Evolutionary conservation across 2,797 vertebrate genomes (phyloP), one percentile per base, ranked within the genome.

Genomic region (Gymnocypris eckloni): DNA sequence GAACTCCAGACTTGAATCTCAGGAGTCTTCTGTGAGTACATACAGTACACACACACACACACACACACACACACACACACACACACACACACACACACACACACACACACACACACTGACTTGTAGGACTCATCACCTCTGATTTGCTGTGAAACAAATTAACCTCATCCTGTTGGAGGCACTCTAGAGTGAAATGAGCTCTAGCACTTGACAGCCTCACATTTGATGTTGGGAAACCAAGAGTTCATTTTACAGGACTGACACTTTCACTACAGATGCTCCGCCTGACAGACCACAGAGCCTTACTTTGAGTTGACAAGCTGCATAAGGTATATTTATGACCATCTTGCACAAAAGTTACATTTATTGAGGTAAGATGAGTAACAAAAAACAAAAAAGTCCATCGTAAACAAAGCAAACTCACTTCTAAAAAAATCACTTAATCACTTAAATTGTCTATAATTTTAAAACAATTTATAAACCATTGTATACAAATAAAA

Each of bases 171-270:
- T 43, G 39, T 9, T 54, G 77, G 43, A 84, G 75, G 69, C 75
- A 78, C 73, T 37, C 83, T 54, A 77, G n/a, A 81, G 84, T 88
- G 81, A 88, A 90, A 90, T 87, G 56, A 82, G 72, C 66, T 84
- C 71, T 12, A 64, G 25, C 50, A 13, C 18, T 37, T 52, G 61
- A 33, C 61, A 66, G 25, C 11, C 20, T 69, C 64, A 71, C 5
- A 22, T 66, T 67, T 83, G 22, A 64, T 64, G n/a, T 22, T 85
- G 37, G 52, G 15, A 41, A 54, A 39, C 76, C 54, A 75, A n/a
- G 76, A 61, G 22, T 43, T 79, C 37, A 28, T 79, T 25, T 28
- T 7, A 59, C 33, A 16, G 37, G 37, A 9, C 54, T 43, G 22
- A 78, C 52, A 41, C 54, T n/a, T n/a, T 4, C 76, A 18, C 72